Evolutionary conservation across 1,140 invertebrate species (phyloP).

Genomic region (Oreohelix idahoensis): DNA sequence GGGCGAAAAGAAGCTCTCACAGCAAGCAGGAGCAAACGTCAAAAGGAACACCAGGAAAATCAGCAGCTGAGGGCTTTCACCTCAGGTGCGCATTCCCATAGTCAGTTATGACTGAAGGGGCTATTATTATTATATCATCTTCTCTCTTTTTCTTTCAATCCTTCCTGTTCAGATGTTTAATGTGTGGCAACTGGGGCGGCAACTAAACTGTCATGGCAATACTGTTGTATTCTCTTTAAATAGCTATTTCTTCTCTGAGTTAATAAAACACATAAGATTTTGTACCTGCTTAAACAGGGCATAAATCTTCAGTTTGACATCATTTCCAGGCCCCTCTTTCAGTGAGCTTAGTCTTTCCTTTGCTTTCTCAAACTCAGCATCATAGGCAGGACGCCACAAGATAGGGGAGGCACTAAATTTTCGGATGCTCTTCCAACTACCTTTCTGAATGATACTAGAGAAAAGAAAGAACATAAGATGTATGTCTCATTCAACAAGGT

Average conservation of each 20-base stretch:
- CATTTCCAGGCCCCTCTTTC: conserved; percentile 76
- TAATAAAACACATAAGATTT: not conserved
- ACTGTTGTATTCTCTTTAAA: no score
- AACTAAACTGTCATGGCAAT: no score
- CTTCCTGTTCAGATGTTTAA: not conserved
- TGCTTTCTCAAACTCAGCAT: conserved; percentile 73
- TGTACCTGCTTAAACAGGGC: conserved; percentile 78
- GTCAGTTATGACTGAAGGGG: no score
- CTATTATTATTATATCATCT: no score
- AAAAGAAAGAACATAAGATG: not conserved
- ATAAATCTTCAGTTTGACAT: conserved; percentile 77
- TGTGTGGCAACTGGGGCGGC: not conserved
- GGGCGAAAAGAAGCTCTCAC: no score
- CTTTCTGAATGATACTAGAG: not conserved
- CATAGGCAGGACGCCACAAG: conserved; percentile 48
- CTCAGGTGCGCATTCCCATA: no score
- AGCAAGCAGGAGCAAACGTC: no score
- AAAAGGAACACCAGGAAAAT: no score
- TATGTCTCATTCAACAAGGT: no score
- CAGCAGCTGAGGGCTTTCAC: no score
- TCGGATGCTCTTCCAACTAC: not conserved
- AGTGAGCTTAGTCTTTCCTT: conserved; percentile 72
- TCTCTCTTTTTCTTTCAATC: no score
- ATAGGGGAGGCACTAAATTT: not conserved
- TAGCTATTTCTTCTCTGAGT: not conserved